phyloP scores from a whole-genome alignment of 2,113 vertebrate genomes.

The Ranitomeya imitator region DNA sequence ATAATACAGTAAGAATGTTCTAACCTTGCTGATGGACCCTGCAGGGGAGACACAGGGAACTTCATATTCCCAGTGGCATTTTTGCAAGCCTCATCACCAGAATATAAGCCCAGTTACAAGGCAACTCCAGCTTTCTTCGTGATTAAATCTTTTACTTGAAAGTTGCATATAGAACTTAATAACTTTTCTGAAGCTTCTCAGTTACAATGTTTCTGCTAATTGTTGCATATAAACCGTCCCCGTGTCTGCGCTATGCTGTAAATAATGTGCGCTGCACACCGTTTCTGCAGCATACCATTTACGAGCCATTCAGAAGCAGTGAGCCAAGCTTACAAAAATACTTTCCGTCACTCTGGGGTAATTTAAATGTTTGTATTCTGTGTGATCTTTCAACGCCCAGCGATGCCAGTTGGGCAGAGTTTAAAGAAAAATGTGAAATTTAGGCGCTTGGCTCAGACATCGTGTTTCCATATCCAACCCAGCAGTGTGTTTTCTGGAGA shows the following conservation, averaged over 20 bases:
- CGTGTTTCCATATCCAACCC: constrained; percentile 27
- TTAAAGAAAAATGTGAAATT: constrained; percentile 52
- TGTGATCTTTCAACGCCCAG: constrained; percentile 58
- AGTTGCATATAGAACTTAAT: neutral
- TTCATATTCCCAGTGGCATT: neutral
- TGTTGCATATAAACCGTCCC: neutral
- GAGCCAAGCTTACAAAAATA: constrained; percentile 43
- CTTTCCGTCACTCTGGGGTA: constrained; percentile 16
- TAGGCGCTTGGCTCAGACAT: constrained; percentile 51
- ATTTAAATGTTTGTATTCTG: constrained; percentile 56
- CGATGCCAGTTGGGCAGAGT: constrained; percentile 57
- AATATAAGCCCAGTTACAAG: no score
- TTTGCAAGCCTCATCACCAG: no score
- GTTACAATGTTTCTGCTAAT: neutral
- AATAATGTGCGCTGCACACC: neutral
- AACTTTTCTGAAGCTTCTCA: neutral
- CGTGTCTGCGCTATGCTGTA: neutral
- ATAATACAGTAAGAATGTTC: neutral
- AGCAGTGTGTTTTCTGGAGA: constrained; percentile 57
- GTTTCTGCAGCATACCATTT: constrained; percentile 22
- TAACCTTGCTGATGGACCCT: neutral
- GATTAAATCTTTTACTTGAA: no score
- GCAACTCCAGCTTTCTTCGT: no score
- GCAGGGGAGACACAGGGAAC: neutral
- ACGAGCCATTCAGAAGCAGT: constrained; percentile 20